Percentiles rank a stretch among this genome's conserved stretches.
phyloP scores from a whole-genome alignment of 1,140 invertebrate genomes.

The Babylonia areolata region DNA sequence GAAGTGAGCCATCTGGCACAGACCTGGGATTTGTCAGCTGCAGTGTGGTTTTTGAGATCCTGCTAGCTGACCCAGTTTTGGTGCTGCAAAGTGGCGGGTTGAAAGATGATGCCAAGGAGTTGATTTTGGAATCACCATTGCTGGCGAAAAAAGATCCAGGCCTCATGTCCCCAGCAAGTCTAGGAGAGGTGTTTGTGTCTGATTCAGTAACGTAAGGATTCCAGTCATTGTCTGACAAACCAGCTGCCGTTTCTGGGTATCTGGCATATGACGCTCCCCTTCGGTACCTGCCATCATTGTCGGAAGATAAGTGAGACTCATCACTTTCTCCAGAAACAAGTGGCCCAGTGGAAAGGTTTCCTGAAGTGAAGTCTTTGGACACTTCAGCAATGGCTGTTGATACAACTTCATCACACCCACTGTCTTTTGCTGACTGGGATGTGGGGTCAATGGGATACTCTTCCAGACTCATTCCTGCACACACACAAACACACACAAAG shows the following conservation, averaged over 20 bases:
- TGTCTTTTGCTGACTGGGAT: conserved; percentile 8
- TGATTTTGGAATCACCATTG: conserved; percentile 20
- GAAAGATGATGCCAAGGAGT: conserved; percentile 28
- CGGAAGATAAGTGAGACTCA: conserved; percentile 47
- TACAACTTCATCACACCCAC: conserved; percentile 43
- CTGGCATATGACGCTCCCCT: conserved; percentile 34
- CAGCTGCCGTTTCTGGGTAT: conserved; percentile 51
- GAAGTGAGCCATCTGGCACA: background rate
- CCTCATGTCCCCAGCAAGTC: conserved; percentile 13
- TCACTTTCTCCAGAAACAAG: conserved; percentile 45
- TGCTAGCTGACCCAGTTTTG: conserved; percentile 6
- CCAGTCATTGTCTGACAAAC: conserved; percentile 56
- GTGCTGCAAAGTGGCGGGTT: conserved; percentile 46
- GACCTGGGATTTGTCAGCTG: background rate
- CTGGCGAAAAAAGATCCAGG: background rate
- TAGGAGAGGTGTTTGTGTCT: conserved; percentile 50
- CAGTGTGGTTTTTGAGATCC: background rate
- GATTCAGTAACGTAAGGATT: conserved; percentile 56
- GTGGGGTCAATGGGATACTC: conserved; percentile 38
- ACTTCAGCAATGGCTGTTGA: conserved; percentile 51
- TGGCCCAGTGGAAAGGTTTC: conserved; percentile 28
- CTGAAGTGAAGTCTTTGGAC: conserved; percentile 51
- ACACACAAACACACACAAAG: background rate
- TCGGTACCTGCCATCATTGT: conserved; percentile 37
- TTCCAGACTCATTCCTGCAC: conserved; percentile 42